These are phyloP conservation scores for Pelecanoides urinatrix DNA, from an alignment of 2,113 vertebrate species.

Conservation along the genomic window DNA sequence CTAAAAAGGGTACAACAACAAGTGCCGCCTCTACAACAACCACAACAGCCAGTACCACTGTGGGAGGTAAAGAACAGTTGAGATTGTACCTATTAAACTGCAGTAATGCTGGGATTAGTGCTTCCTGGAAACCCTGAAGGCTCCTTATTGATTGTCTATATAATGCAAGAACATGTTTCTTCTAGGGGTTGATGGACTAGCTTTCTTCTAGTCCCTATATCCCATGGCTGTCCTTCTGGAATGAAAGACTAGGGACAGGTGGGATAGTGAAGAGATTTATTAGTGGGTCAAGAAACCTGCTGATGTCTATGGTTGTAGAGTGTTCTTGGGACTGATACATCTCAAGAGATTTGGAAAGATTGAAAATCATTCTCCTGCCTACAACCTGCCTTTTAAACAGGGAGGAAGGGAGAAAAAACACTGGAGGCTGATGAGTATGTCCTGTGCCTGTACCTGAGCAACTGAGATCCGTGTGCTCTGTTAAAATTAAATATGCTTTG, in stretches of 20 bases:
- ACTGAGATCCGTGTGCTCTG: not conserved
- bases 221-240: not conserved
- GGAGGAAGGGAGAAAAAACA: not conserved
- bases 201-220: not conserved
- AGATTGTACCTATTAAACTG: not conserved
- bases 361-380: not conserved
- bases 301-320: not conserved
- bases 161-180: not conserved
- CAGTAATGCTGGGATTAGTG: not conserved
- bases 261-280: not conserved
- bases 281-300: not conserved
- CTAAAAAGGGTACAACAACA: constrained; percentile 92
- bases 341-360: not conserved
- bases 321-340: not conserved
- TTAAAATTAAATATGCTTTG: not conserved
- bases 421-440: not conserved
- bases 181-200: too few relatives aligned
- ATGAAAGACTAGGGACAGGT: not conserved
- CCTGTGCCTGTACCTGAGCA: not conserved
- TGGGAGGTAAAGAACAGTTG: constrained; percentile 82
- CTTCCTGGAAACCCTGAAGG: not conserved
- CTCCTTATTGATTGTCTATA: not conserved
- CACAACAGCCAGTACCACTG: constrained; percentile 82
- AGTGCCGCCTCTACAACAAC: constrained; percentile 83
- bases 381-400: not conserved